A percentile compares a stretch with the other conserved stretches of the same genome.
These are phyloP conservation scores for Paguma larvata DNA, from an alignment of 2,797 vertebrate species.

Conservation along the genomic window DNA sequence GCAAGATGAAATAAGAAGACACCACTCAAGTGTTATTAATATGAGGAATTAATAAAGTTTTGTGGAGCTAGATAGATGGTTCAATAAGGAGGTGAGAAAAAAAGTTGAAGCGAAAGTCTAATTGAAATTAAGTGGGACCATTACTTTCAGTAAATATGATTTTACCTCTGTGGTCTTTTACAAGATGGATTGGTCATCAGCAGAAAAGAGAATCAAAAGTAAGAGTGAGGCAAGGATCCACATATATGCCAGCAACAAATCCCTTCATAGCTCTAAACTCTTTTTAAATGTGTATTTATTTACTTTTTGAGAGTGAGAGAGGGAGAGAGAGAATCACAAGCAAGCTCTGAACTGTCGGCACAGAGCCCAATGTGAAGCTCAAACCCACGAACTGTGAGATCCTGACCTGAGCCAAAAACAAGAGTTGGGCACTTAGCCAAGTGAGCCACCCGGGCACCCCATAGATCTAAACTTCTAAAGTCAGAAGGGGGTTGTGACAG, in stretches of 20 bases:
- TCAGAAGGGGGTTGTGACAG: not conserved
- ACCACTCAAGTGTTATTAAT: not conserved
- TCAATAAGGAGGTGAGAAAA: constrained; percentile 1
- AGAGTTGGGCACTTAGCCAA: too few species aligned
- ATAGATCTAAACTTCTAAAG: not conserved
- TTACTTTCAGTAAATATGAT: not conserved
- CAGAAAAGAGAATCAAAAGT: not conserved
- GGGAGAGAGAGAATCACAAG: too few species aligned
- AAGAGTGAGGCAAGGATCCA: not conserved
- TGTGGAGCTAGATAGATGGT: not conserved
- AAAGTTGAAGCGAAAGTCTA: not conserved
- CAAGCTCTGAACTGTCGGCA: too few species aligned
- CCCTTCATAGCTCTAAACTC: too few species aligned
- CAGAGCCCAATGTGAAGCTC: too few species aligned
- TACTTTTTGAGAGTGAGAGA: too few species aligned
- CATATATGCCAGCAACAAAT: not conserved
- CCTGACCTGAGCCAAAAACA: too few species aligned
- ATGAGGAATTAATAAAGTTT: not conserved
- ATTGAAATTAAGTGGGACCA: not conserved
- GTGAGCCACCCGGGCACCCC: too few species aligned
- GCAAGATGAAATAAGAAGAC: not conserved
- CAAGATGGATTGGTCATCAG: not conserved
- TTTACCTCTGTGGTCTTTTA: not conserved
- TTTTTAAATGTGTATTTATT: too few species aligned
- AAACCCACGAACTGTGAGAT: too few species aligned